Base-by-base conservation (phyloP, 1,140 invertebrate genomes). In the Mylabris phalerata region DNA sequence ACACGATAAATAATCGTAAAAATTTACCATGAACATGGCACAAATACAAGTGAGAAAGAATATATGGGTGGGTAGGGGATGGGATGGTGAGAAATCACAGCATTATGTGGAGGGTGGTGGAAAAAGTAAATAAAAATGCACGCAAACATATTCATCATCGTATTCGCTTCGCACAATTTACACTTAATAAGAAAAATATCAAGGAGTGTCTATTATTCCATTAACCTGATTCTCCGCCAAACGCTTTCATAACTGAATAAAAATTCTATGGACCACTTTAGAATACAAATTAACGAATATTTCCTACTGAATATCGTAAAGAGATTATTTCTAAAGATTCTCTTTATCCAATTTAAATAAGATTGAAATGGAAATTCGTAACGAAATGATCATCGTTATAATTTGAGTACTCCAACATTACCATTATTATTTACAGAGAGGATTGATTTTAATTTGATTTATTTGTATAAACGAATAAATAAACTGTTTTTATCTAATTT, bases 201-300 rank as follows among this genome's bases (percentile, higher is more conserved):
- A 57, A 60, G 61, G 57, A 60, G 57, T 60, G 57, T 60, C 57
- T 57, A 56, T 64, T 60, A 54, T 62, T 62, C 60, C 60, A 65
- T 61, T 65, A 65, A 65, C 63, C 63, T 59, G 56, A 62, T 58
- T 58, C 57, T 58, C 27, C 24, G 11, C 9, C 9, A 10, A 42
- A 42, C 47, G 52, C 50, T 62, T 60, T 57, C 60, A 65, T 59
- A 65, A 62, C 60, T 50, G 58, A 66, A 66, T 64, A 64, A 64
- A 64, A 64, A 66, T 66, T 64, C 59, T 43, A 48, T 52, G 55
- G 50, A 54, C 49, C 62, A 55, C 60, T 55, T 51, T 47, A 50
- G 62, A 61, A 66, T 66, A 66, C 65, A 66, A 66, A 64, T 66
- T 66, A 66, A 59, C 59, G 56, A 55, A 62, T 64, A 61, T 56